Conservation (phyloP, 2,797 vertebrate genomes). For the Pseudochirops cupreus region DNA sequence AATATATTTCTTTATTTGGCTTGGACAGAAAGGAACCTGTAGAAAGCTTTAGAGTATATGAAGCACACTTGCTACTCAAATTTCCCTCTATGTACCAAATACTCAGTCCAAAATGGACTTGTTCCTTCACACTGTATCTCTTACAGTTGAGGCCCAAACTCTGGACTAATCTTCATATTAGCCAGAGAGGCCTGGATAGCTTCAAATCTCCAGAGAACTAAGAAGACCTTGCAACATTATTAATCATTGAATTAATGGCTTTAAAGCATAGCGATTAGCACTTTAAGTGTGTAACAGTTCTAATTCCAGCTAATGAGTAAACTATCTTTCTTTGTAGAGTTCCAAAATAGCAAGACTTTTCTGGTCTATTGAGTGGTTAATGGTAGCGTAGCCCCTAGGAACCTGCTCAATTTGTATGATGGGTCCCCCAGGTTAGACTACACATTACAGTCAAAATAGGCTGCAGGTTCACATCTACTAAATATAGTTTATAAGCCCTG, state of each 20-base stretch:
- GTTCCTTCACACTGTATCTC: background rate
- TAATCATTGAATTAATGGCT: slow-evolving; percentile 61
- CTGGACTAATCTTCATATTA: slow-evolving; percentile 57
- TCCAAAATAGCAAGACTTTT: slow-evolving; percentile 60
- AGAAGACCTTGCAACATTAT: slow-evolving; percentile 68
- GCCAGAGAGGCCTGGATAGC: slow-evolving; percentile 68
- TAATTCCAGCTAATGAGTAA: slow-evolving; percentile 69
- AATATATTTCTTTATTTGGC: background rate
- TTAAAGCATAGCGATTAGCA: slow-evolving; percentile 73
- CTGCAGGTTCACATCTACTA: background rate
- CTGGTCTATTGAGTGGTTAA: background rate
- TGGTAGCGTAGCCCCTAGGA: background rate
- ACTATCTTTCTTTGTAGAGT: slow-evolving; percentile 73
- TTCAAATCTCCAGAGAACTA: slow-evolving; percentile 63
- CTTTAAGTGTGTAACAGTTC: slow-evolving; percentile 67
- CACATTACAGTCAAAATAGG: background rate
- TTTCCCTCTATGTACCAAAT: background rate
- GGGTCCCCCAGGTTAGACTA: background rate
- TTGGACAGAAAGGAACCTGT: background rate
- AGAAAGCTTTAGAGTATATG: background rate
- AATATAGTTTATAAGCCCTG: background rate
- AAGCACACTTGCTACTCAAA: background rate
- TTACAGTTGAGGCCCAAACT: background rate
- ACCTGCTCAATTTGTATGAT: background rate
- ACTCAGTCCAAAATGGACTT: background rate